Evolutionary conservation across 2,113 vertebrate genomes (phyloP).

Genomic region (Ctenomys sociabilis): DNA sequence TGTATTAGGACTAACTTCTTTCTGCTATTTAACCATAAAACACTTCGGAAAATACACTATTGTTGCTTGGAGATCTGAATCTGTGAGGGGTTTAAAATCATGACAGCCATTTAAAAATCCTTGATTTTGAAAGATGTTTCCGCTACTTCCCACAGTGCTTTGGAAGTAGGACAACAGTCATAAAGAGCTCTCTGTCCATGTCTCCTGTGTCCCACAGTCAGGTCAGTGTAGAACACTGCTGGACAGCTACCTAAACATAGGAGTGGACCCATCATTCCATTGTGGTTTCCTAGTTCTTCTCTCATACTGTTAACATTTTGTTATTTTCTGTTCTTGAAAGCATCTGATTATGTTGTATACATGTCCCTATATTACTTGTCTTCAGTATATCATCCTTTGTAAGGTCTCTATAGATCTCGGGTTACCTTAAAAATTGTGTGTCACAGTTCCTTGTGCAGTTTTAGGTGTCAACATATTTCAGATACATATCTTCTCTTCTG

Average conservation of each 20-base stretch:
- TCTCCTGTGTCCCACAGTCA: too few relatives aligned
- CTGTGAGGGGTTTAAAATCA: fast-evolving
- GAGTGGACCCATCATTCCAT: too few relatives aligned
- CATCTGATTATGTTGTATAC: too few relatives aligned
- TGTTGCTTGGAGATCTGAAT: not conserved
- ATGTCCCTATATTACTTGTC: not conserved
- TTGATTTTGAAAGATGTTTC: not conserved
- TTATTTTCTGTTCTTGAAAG: too few relatives aligned
- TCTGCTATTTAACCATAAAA: not conserved
- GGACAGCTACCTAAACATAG: not conserved
- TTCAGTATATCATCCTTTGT: not conserved
- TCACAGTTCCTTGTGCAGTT: not conserved
- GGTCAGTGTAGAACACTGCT: too few relatives aligned
- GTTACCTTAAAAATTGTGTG: not conserved
- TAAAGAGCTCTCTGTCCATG: too few relatives aligned
- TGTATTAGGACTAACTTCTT: not conserved
- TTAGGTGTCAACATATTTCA: not conserved
- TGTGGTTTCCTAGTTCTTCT: too few relatives aligned
- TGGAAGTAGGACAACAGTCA: not conserved
- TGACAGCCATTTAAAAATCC: not conserved
- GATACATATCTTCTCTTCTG: not conserved
- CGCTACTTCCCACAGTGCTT: not conserved
- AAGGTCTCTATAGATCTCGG: not conserved
- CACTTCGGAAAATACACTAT: not conserved
- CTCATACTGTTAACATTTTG: too few relatives aligned